A percentile compares a stretch with the other conserved stretches of the same genome.
These are phyloP conservation scores for Vulpes lagopus DNA, from an alignment of 2,113 vertebrate species.

Conservation along the genomic window DNA sequence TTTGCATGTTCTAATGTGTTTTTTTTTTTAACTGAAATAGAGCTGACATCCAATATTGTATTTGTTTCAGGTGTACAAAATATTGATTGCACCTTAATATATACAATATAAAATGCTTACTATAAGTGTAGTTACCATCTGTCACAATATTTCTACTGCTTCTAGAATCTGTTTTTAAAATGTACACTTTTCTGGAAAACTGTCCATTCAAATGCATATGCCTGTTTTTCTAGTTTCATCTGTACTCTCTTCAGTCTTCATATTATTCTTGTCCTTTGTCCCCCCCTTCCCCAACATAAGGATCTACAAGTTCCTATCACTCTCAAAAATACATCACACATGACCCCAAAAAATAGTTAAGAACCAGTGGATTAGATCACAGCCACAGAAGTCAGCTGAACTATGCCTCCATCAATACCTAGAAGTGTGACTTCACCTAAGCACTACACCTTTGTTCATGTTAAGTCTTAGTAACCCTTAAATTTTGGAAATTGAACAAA, in stretches of 20 bases:
- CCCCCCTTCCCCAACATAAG: neutral
- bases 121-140: neutral
- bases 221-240: neutral
- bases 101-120: neutral
- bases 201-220: neutral
- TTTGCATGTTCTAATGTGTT: neutral
- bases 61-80: neutral
- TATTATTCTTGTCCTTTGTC: neutral
- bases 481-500: conserved; percentile 15
- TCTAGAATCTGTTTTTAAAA: neutral
- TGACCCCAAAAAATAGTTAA: neutral
- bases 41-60: neutral
- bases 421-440: neutral
- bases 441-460: neutral
- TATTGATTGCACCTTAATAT: neutral
- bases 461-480: neutral
- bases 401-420: neutral
- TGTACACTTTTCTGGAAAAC: neutral
- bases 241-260: neutral
- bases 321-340: conserved; percentile 28
- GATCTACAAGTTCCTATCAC: neutral
- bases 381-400: neutral
- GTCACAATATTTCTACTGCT: neutral
- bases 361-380: neutral
- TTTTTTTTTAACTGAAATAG: neutral